Evolutionary conservation across 2,113 vertebrate species (phyloP), one percentile per base, ranked within the genome.

Genomic region (Carettochelys insculpta): DNA sequence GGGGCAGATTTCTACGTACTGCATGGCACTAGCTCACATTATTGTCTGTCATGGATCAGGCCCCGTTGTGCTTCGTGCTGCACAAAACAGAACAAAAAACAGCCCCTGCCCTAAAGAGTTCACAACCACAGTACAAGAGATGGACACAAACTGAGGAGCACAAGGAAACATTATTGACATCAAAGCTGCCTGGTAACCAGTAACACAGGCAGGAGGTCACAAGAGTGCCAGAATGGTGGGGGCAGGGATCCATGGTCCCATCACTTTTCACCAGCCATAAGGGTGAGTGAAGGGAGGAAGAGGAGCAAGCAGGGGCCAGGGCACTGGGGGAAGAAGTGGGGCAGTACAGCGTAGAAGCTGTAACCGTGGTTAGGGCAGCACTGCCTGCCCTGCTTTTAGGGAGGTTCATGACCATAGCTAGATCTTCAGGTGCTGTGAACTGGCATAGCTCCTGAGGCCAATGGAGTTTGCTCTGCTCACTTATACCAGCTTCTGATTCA

Each of bases 81-180:
- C 77, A 47, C 50, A 73, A 41, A 83, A 85, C 43, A 22, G 6
- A 17, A 41, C 0, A 20, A n/a, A 51, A 90, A 48, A 31, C 71
- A 82, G 11, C 3, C 27, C 25, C 41, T 20, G 8, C 34, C 13
- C 25, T 0, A 0, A 34, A 5, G 0, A n/a, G 17, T 43, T 22
- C 16, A 41, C 22, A 4, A 3, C 1, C 3, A 5, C 78, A 58
- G 38, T 34, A 31, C 29, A 79, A 73, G 47, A 53, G n/a, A 3
- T 43, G 24, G 87, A 31, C 12, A 16, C 17, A 14, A 8, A 81
- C 73, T 43, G 45, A 52, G 38, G 38, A 82, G 51, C 77, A 76
- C 85, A 90, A 86, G 34, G 51, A 48, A 58, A 76, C 0, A 4
- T 52, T 31, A 48, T 3, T n/a, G 11, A 2, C 58, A 61, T 53